Conservation (phyloP, 2,113 vertebrate species). For the Murina feae region DNA sequence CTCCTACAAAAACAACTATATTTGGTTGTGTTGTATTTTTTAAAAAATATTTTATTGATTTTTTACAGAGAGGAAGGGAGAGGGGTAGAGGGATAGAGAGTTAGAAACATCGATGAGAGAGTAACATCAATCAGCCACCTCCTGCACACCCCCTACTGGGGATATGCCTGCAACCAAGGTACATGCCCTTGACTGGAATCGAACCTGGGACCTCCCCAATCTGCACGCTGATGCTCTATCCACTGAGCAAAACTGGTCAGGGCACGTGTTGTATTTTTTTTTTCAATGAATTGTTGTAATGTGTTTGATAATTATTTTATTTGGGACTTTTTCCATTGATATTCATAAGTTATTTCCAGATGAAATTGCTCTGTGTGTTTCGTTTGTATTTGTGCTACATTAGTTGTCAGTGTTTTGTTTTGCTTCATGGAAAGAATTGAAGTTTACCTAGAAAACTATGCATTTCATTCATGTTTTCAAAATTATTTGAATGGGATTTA, state of each 20-base stretch:
- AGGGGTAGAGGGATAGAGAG: too few relatives aligned
- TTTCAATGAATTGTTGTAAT: background rate
- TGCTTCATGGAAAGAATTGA: slow-evolving; percentile 17
- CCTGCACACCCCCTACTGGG: too few relatives aligned
- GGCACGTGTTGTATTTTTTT: too few relatives aligned
- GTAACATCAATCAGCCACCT: too few relatives aligned
- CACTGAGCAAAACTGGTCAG: too few relatives aligned
- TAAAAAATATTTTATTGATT: too few relatives aligned
- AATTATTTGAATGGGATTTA: background rate
- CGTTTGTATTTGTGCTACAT: background rate
- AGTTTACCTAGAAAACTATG: background rate
- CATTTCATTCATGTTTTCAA: slow-evolving; percentile 8
- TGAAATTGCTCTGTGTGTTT: background rate
- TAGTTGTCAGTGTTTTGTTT: slow-evolving; percentile 25
- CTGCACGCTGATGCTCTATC: too few relatives aligned
- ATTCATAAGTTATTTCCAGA: background rate
- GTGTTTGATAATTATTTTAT: slow-evolving; percentile 11
- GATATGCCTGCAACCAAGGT: too few relatives aligned
- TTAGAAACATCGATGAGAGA: too few relatives aligned
- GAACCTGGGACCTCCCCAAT: too few relatives aligned
- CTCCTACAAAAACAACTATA: background rate
- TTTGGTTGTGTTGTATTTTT: background rate
- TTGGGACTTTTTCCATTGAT: background rate
- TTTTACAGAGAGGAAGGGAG: too few relatives aligned
- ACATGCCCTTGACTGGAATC: too few relatives aligned